phyloP scores from a whole-genome alignment of 64 coral and sea anemone genomes.

The Pachyseris speciosa region DNA sequence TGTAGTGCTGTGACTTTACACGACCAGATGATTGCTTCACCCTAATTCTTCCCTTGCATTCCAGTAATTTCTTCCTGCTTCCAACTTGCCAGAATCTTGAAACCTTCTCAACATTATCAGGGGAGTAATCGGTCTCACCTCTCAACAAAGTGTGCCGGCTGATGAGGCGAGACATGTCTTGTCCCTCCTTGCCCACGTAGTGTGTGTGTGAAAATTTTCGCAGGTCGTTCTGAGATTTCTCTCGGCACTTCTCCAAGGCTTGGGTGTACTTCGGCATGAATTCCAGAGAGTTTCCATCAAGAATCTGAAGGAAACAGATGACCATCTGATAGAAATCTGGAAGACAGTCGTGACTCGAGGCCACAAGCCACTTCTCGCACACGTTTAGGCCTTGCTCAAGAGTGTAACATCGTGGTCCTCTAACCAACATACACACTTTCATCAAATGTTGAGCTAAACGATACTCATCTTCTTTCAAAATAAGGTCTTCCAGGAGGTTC shows the following conservation, averaged over 20 bases:
- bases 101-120: slow-evolving; percentile 2
- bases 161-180: slow-evolving; percentile 76
- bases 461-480: slow-evolving; percentile 28
- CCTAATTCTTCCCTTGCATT: slow-evolving; percentile 84
- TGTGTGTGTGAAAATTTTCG: slow-evolving; percentile 38
- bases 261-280: slow-evolving; percentile 23
- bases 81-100: slow-evolving; percentile 74
- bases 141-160: slow-evolving; percentile 44
- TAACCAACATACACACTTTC: slow-evolving; percentile 69
- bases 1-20: slow-evolving; percentile 22
- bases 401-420: slow-evolving; percentile 43
- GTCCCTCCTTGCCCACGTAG: slow-evolving; percentile 70
- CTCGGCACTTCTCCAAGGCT: slow-evolving; percentile 24
- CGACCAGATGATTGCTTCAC: slow-evolving; percentile 13
- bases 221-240: slow-evolving; percentile 67
- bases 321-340: slow-evolving; percentile 77
- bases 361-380: slow-evolving; percentile 52
- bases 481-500: slow-evolving; percentile 65
- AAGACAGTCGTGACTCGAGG: slow-evolving; percentile 10
- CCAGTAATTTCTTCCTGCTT: slow-evolving; percentile 69
- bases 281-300: slow-evolving; percentile 64
- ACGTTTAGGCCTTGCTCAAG: slow-evolving; percentile 56
- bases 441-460: slow-evolving; percentile 65
- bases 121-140: slow-evolving; percentile 33
- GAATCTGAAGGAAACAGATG: slow-evolving; percentile 75